phyloP scores from a whole-genome alignment of 2,797 vertebrate species.

The Parauchenoglanis ngamensis region DNA sequence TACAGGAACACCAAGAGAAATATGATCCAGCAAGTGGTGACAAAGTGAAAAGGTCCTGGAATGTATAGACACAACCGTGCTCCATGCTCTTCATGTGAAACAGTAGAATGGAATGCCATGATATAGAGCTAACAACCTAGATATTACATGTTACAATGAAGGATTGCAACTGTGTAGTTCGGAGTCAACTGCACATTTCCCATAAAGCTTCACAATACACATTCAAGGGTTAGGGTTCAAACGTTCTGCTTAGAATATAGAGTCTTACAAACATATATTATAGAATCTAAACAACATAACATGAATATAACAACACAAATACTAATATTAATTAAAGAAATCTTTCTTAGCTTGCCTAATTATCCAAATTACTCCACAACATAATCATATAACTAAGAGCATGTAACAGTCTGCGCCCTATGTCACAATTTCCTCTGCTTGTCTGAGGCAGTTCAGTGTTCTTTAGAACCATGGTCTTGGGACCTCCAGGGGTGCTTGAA shows the following conservation, averaged over 20 bases:
- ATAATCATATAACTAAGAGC: background rate
- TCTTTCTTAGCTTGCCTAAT: background rate
- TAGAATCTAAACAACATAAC: background rate
- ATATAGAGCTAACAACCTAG: background rate
- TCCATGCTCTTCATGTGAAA: background rate
- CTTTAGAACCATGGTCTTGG: background rate
- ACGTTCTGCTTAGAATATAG: background rate
- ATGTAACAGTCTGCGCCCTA: background rate
- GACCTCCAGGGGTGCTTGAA: background rate
- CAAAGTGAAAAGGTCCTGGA: background rate
- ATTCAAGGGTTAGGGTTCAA: background rate
- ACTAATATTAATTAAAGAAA: background rate
- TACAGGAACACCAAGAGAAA: background rate
- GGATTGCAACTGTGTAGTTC: background rate
- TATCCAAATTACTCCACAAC: background rate
- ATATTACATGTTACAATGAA: background rate
- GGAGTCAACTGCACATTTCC: background rate
- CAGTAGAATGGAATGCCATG: background rate
- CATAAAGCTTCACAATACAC: background rate
- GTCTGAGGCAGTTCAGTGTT: background rate
- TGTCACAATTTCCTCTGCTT: background rate
- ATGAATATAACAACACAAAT: background rate
- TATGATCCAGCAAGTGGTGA: background rate
- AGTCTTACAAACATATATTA: background rate
- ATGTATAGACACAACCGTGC: background rate